Percentiles rank a stretch among this genome's conserved stretches.
Evolutionary conservation across 2,888 invertebrate species (phyloP).

Genomic region (Sabellastarte sp.): DNA sequence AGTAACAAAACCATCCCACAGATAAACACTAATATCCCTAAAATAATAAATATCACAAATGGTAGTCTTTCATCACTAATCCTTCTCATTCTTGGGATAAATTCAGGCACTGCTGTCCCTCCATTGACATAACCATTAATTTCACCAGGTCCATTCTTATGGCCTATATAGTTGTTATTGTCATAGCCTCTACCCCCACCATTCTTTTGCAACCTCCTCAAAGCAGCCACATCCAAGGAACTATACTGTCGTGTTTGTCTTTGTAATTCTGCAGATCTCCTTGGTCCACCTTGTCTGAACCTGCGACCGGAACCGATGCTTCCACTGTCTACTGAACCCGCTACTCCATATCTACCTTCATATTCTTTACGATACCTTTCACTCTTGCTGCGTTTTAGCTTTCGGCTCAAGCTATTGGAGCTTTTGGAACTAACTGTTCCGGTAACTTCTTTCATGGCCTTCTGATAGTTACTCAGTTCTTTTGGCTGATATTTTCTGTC

Average conservation of each 20-base stretch:
- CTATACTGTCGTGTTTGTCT: background rate
- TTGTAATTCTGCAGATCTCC: background rate
- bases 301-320: background rate
- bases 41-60: constrained; percentile 9
- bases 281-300: background rate
- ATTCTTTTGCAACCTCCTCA: background rate
- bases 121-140: too few relatives aligned
- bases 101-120: background rate
- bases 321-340: background rate
- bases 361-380: background rate
- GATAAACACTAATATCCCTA: constrained; percentile 6
- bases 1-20: constrained; percentile 7
- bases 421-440: constrained; percentile 1
- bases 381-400: background rate
- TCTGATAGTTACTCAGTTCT: constrained; percentile 1
- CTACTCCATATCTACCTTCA: background rate
- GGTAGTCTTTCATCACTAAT: constrained; percentile 13
- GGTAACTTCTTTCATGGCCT: background rate
- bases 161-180: background rate
- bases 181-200: too few relatives aligned
- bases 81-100: background rate
- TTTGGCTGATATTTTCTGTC: background rate
- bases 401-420: background rate
- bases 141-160: background rate
- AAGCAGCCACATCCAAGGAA: background rate